These are phyloP conservation scores for Lamellibrachia luymesi DNA, from an alignment of 1,140 invertebrate genomes.

Conservation along the genomic window DNA sequence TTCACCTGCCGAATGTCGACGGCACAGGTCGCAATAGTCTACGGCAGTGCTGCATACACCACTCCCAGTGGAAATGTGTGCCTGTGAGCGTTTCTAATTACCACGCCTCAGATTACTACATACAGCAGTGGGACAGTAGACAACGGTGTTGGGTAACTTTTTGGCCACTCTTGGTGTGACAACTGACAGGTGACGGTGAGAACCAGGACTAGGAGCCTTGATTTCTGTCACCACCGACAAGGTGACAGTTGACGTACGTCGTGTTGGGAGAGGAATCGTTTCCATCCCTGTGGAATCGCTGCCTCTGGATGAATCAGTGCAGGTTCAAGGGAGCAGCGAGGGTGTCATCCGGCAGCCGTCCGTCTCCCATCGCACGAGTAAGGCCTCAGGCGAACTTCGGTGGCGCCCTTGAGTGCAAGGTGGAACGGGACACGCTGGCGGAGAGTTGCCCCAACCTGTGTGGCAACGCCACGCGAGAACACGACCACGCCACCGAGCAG, in stretches of 20 bases:
- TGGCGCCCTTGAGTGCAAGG: not conserved
- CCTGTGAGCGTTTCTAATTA: not conserved
- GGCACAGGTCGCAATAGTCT: not conserved
- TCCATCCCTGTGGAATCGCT: not conserved
- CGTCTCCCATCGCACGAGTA: not conserved
- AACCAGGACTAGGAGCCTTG: not conserved
- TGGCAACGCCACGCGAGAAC: not conserved
- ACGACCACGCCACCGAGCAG: not conserved
- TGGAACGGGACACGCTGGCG: not conserved
- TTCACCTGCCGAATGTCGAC: not conserved
- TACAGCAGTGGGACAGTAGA: not conserved
- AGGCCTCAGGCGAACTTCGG: not conserved
- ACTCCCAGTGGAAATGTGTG: not conserved
- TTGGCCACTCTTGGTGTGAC: not conserved
- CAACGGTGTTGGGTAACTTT: not conserved
- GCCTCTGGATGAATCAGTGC: not conserved
- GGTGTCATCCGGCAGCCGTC: not conserved
- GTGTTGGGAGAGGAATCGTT: not conserved
- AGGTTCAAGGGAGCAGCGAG: not conserved
- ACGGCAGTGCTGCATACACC: not conserved
- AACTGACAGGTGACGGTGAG: not conserved
- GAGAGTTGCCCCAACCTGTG: not conserved
- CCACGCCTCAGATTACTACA: not conserved
- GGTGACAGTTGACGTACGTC: not conserved
- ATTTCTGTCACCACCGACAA: not conserved